Evolutionary conservation across 2,888 invertebrate species (phyloP).

Genomic region (Orchesellides sinensis): DNA sequence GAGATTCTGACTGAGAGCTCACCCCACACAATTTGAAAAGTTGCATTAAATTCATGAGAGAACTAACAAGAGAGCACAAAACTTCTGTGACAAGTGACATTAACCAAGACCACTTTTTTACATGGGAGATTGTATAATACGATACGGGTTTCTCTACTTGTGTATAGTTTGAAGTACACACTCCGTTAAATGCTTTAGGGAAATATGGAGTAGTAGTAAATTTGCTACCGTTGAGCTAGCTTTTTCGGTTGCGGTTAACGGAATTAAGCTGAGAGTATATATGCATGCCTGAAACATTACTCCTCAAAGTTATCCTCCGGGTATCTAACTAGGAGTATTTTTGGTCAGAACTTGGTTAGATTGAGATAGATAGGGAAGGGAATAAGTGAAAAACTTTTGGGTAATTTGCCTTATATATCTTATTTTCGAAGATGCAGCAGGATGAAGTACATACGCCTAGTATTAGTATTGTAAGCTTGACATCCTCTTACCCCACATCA

Average conservation of each 20-base stretch:
- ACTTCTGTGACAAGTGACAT: constrained; percentile 12
- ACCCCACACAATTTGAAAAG: no score
- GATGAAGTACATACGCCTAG: neutral
- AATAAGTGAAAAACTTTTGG: neutral
- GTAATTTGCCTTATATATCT: neutral
- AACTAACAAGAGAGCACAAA: neutral
- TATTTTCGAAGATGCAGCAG: neutral
- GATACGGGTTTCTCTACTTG: neutral
- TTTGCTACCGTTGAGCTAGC: constrained; percentile 47
- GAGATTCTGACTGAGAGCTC: neutral
- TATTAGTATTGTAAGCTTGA: neutral
- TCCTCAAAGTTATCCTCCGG: constrained; percentile 30
- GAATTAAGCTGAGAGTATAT: constrained; percentile 40
- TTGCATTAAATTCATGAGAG: no score
- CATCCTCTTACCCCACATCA: constrained; percentile 18
- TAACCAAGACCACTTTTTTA: neutral
- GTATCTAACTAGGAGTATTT: constrained; percentile 19
- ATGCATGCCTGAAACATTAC: constrained; percentile 49
- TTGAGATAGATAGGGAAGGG: constrained; percentile 20
- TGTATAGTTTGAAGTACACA: neutral
- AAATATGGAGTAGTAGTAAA: constrained; percentile 44
- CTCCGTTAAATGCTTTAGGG: constrained; percentile 21
- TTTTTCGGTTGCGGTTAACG: constrained; percentile 50
- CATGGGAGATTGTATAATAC: neutral
- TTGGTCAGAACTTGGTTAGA: constrained; percentile 17